A percentile compares a stretch with the other conserved stretches of the same genome.
Evolutionary conservation across 2,888 invertebrate species (phyloP).

Genomic region (Drosophila paranaensis): DNA sequence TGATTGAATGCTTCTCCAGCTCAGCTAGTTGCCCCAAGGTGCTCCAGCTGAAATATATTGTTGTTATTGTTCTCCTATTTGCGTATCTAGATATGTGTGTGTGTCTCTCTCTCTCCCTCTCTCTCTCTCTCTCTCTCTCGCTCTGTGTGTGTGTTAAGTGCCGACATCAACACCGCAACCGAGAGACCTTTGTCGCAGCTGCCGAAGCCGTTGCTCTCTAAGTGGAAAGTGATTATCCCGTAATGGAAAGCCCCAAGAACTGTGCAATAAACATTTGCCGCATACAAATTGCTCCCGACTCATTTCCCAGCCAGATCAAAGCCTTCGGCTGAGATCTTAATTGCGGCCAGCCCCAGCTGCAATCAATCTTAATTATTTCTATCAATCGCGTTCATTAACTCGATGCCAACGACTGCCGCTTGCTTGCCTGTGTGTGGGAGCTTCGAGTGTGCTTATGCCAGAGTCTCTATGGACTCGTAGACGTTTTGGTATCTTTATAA

Average conservation of each 20-base stretch:
- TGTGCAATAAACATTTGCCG: constrained; percentile 24
- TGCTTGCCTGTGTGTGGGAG: background rate
- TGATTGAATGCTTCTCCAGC: constrained; percentile 53
- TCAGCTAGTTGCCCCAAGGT: constrained; percentile 45
- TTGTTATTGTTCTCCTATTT: constrained; percentile 41
- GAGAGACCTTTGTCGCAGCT: constrained; percentile 7
- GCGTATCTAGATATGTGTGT: constrained; percentile 4
- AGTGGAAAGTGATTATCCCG: constrained; percentile 49
- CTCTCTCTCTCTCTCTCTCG: background rate
- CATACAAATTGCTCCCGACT: background rate
- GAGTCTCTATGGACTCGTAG: background rate
- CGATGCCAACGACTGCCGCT: background rate
- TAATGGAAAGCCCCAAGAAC: constrained; percentile 35
- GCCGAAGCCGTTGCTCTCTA: constrained; percentile 11
- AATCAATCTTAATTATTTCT: constrained; percentile 6
- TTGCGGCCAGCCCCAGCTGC: background rate
- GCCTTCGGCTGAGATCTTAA: constrained; percentile 6
- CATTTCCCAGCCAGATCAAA: constrained; percentile 4
- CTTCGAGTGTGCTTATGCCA: too few species aligned
- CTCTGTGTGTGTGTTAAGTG: background rate
- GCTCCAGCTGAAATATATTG: constrained; percentile 43
- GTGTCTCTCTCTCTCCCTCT: background rate
- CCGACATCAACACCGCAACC: constrained; percentile 18
- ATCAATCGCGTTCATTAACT: background rate
- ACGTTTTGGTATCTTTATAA: background rate